Base-by-base conservation (phyloP, 30 jellyfish, hydroid and myxozoan species). In the Aurelia aurita region DNA sequence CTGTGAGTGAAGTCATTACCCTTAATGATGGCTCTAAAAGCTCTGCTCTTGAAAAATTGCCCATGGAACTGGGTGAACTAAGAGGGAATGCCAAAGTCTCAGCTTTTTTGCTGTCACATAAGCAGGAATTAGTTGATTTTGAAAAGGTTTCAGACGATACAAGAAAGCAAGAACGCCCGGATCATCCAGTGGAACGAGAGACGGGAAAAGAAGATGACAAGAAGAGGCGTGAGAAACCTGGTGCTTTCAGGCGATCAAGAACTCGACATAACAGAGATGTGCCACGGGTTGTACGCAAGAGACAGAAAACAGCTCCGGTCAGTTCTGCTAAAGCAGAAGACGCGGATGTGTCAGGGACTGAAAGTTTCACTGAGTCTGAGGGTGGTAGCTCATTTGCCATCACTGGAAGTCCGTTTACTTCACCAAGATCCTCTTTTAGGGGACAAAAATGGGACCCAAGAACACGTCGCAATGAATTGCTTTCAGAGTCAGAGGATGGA, bases 351-450 rank as follows among this genome's bases (percentile, higher is more conserved):
- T 61, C 69, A 14, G 87, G 65, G 3, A 57, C 76, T 14, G 87
- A 75, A 26, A 75, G 45, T 2, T 75, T 75, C 22, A 75, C 87
- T 21, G 87, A 75, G 29, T 75, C 87, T 5, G 87, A 75, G 21
- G 74, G 34, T 58, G 87, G 87, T 8, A 75, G 87, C 47, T 18
- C 87, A 0, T 75, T 75, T 34, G 87, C 76, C 23, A 58, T 75
- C 19, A 75, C 87, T 13, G 75, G 76, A 15, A 75, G 87, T 49
- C 87, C 87, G 18, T n/a, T 45, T 16, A 61, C 60, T 1, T 75
- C 87, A 10, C 87, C 87, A 13, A 57, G 87, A 75, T 68, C 87
- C 11, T 75, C 87, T 13, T 57, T 75, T 14, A 51, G 87, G 39
- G 58, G 64, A 1, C 66, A 20, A 11, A 55, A 55, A 3, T 55